phyloP scores from a whole-genome alignment of 2,888 invertebrate species.

The Cryptus viduatorius region DNA sequence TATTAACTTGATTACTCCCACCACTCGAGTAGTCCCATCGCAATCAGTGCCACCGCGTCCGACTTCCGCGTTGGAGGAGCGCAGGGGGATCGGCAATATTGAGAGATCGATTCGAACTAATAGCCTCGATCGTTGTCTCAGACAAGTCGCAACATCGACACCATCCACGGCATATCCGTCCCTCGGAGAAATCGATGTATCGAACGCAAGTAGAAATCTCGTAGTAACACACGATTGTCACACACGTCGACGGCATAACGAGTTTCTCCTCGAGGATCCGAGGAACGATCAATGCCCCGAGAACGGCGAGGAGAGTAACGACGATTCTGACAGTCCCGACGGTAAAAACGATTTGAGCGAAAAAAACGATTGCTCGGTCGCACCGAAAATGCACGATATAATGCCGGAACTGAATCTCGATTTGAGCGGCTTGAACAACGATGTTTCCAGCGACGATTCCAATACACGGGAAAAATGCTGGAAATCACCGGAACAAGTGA shows the following conservation, averaged over 20 bases:
- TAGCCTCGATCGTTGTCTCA: conserved; percentile 59
- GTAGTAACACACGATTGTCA: conserved; percentile 60
- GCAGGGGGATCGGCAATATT: conserved; percentile 19
- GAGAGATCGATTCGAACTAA: conserved; percentile 54
- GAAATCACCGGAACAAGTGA: conserved; percentile 90
- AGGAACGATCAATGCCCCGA: conserved; percentile 21
- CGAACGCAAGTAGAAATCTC: conserved; percentile 37
- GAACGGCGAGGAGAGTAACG: conserved; percentile 50
- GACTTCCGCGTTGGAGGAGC: conserved; percentile 41
- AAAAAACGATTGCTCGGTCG: conserved; percentile 44
- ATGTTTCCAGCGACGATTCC: conserved; percentile 75
- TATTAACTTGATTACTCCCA: conserved; percentile 48
- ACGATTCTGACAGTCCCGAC: conserved; percentile 60
- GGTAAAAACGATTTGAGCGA: conserved; percentile 46
- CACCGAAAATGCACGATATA: conserved; percentile 71
- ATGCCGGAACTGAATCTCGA: conserved; percentile 83
- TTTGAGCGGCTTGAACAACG: conserved; percentile 81
- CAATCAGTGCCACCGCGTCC: conserved; percentile 36
- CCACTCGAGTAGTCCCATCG: neutral
- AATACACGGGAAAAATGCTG: conserved; percentile 86
- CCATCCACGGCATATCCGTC: conserved; percentile 28
- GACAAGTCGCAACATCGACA: conserved; percentile 30
- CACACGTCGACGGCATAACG: conserved; percentile 58
- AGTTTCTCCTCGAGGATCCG: neutral
- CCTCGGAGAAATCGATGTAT: conserved; percentile 44